phyloP scores from a whole-genome alignment of 2,888 invertebrate genomes.

The Scaptodrosophila latifasciaeformis region DNA sequence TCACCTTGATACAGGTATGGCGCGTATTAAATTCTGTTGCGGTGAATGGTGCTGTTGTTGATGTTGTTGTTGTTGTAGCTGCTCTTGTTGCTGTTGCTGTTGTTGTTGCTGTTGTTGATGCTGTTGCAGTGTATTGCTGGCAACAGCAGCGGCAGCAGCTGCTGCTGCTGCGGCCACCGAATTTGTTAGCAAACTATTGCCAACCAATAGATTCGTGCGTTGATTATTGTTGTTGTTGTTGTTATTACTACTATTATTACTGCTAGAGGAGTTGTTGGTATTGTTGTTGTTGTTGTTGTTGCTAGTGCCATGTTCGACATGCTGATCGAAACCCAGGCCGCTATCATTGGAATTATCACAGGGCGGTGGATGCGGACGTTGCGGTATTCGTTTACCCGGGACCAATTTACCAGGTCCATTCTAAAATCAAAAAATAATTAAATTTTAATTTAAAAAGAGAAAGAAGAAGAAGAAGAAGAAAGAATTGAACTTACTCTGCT shows the following conservation, averaged over 20 bases:
- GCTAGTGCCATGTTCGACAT: slow-evolving; percentile 76
- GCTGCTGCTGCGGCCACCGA: slow-evolving; percentile 42
- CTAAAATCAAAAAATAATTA: slow-evolving; percentile 33
- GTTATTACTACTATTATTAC: slow-evolving; percentile 20
- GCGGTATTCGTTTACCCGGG: slow-evolving; percentile 73
- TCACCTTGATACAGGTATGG: slow-evolving; percentile 74
- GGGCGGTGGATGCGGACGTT: slow-evolving; percentile 76
- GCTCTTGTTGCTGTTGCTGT: slow-evolving; percentile 41
- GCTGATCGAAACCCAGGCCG: slow-evolving; percentile 88
- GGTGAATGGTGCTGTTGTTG: slow-evolving; percentile 59
- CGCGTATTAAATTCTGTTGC: slow-evolving; percentile 72
- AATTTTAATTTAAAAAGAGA: not conserved
- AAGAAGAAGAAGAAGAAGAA: not conserved
- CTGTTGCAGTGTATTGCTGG: slow-evolving; percentile 51
- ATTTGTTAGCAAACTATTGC: slow-evolving; percentile 39
- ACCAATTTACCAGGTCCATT: slow-evolving; percentile 73
- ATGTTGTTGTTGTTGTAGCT: slow-evolving; percentile 33
- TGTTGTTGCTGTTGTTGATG: slow-evolving; percentile 40
- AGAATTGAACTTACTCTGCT: slow-evolving; percentile 74
- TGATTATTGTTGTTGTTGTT: slow-evolving; percentile 29
- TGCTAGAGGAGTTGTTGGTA: slow-evolving; percentile 19
- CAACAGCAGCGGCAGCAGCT: slow-evolving; percentile 44
- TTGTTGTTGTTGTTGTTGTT: slow-evolving; percentile 14
- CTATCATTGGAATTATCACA: slow-evolving; percentile 94
- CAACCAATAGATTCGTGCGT: slow-evolving; percentile 38